Evolutionary conservation across 2,113 vertebrate species (phyloP).

Genomic region (Mustelus asterias): DNA sequence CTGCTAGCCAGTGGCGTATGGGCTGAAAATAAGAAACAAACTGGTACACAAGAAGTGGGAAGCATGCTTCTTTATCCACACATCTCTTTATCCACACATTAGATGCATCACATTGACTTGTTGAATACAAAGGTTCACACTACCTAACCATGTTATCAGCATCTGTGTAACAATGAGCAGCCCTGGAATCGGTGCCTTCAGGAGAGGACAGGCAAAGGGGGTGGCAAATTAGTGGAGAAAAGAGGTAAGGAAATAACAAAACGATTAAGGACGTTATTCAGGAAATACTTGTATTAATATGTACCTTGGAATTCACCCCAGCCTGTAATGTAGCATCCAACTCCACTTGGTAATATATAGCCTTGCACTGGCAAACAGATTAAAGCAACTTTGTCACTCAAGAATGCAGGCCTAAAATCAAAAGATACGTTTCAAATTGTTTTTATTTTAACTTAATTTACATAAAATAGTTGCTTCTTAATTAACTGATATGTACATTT

Average conservation of each 20-base stretch:
- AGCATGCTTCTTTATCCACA: no score
- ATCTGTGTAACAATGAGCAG: background rate
- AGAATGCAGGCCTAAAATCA: slow-evolving; percentile 65
- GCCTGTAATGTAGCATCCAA: slow-evolving; percentile 81
- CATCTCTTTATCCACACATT: background rate
- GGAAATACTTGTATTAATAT: no score
- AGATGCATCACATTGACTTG: background rate
- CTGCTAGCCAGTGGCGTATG: background rate
- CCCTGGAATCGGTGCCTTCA: background rate
- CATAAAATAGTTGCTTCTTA: background rate
- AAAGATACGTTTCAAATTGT: background rate
- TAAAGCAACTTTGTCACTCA: slow-evolving; percentile 74
- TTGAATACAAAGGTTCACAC: background rate
- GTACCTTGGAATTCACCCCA: slow-evolving; percentile 89
- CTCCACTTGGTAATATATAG: slow-evolving; percentile 66
- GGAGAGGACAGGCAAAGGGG: background rate
- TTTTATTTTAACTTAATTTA: background rate
- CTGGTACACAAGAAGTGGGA: background rate
- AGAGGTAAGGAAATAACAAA: background rate
- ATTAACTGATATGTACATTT: background rate
- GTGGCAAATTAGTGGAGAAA: background rate
- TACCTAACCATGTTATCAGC: background rate
- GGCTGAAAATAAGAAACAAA: background rate
- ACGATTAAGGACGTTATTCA: no score
- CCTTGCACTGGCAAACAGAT: slow-evolving; percentile 73